phyloP scores from a whole-genome alignment of 2,113 vertebrate species.

The Bufo gargarizans region DNA sequence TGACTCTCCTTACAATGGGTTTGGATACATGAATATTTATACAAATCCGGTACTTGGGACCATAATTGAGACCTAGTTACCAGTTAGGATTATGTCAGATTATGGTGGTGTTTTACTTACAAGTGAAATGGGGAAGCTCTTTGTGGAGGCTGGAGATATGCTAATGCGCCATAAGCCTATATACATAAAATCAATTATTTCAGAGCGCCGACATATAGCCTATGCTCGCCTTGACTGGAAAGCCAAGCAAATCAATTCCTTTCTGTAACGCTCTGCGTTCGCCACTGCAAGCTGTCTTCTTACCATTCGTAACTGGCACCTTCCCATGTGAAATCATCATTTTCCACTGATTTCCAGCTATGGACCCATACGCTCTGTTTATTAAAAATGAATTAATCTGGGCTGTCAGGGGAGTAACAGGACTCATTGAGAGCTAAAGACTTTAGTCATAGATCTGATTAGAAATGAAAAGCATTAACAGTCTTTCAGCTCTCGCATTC shows the following conservation, averaged over 20 bases:
- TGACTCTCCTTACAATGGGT: too few relatives aligned
- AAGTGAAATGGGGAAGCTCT: background rate
- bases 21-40: background rate
- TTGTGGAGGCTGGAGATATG: conserved; percentile 2
- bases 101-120: conserved; percentile 2
- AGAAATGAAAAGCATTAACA: conserved; percentile 37
- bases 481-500: background rate
- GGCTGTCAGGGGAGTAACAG: conserved; percentile 12
- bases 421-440: conserved; percentile 45
- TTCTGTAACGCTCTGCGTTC: background rate
- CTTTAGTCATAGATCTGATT: conserved; percentile 44
- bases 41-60: background rate
- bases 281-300: conserved; percentile 38
- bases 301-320: conserved; percentile 40
- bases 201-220: conserved; percentile 28
- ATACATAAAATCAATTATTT: conserved; percentile 44
- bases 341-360: conserved; percentile 46
- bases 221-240: conserved; percentile 12
- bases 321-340: conserved; percentile 49
- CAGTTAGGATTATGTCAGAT: conserved; percentile 13
- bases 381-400: conserved; percentile 53
- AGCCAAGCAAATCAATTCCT: conserved; percentile 51
- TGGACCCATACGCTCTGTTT: conserved; percentile 46
- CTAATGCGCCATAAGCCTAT: conserved; percentile 27
- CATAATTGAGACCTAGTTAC: conserved; percentile 11